These are phyloP conservation scores for Pluvialis apricaria DNA, from an alignment of 2,113 vertebrate genomes.

Conservation along the genomic window DNA sequence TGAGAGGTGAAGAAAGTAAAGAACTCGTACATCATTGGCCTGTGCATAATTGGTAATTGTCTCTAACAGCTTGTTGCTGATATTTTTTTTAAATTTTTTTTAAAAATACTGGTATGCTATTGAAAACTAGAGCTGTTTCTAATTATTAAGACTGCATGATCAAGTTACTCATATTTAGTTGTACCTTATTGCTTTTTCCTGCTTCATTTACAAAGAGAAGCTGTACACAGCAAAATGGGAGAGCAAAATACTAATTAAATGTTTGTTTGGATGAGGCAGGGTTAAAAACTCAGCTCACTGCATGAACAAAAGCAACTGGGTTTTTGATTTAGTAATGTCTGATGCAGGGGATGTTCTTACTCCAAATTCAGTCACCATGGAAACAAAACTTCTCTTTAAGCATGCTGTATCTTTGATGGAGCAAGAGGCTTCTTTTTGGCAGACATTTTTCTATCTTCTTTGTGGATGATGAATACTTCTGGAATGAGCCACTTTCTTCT, in stretches of 20 bases:
- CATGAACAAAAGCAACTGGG: slow-evolving; percentile 11
- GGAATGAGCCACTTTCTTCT: neutral
- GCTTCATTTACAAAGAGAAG: neutral
- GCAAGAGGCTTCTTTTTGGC: slow-evolving; percentile 41
- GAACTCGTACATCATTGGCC: neutral
- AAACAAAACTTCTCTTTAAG: slow-evolving; percentile 60
- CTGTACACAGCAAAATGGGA: neutral
- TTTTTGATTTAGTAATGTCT: slow-evolving; percentile 49
- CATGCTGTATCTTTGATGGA: slow-evolving; percentile 1
- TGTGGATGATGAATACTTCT: slow-evolving; percentile 28
- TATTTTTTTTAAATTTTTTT: neutral
- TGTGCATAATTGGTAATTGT: neutral
- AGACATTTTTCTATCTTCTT: slow-evolving; percentile 37
- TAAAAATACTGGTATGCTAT: neutral
- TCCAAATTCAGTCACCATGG: slow-evolving; percentile 68
- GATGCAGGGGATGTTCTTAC: slow-evolving; percentile 47
- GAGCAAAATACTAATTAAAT: neutral
- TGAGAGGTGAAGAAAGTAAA: neutral
- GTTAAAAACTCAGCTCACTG: neutral
- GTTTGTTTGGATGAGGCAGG: slow-evolving; percentile 3
- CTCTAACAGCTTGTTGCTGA: neutral
- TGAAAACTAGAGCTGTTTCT: neutral
- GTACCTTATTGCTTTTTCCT: neutral
- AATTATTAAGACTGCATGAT: neutral
- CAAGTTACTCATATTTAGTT: neutral